Base-by-base conservation (phyloP, 2,888 invertebrate genomes). In the Reticulitermes lucifugus region DNA sequence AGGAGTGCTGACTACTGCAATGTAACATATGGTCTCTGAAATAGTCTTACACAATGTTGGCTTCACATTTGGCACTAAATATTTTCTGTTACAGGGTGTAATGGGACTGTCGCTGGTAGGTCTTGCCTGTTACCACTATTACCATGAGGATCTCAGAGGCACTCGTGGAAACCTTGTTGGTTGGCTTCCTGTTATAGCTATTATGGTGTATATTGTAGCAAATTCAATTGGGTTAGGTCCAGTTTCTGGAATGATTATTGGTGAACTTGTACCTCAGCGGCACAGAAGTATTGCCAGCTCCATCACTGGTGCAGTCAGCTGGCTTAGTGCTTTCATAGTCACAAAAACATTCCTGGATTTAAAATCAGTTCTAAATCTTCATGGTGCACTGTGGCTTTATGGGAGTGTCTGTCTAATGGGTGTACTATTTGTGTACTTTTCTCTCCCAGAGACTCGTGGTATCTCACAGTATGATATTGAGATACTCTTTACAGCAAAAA, bases 371-470 rank as follows among this genome's bases (percentile, higher is more conserved):
- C 85, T 89, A 65, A 77, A 87, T 35, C 70, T 86, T 2, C 86
- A 90, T 14, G 89, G 89, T 41, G 87, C 88, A 14, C 88, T 89
- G 85, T 91, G 91, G 80, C 83, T 92, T 75, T 93, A 92, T 89
- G 90, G 90, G 4, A 87, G 87, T 3, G 89, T 90, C 82, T 91
- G 91, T 87, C 83, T 90, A 12, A 10, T 90, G 12, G 90, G 90
- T n/a, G 88, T 90, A 14, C 86, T 91, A 80, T 92, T 91, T 88
- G 91, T 91, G 3, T 88, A 89, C 83, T 88, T 89, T 82, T 89
- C 89, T 79, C 89, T 93, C 2, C 92, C 92, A 0, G 93, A 93
- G 89, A 93, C 92, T 0, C 92, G 91, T 87, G 92, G 92, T 7
- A 91, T 87, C 25, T 86, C 87, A 22, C 86, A 86, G 65, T 87